Base-by-base conservation (phyloP, 2,797 vertebrate genomes). In the Kryptopterus vitreolus region DNA sequence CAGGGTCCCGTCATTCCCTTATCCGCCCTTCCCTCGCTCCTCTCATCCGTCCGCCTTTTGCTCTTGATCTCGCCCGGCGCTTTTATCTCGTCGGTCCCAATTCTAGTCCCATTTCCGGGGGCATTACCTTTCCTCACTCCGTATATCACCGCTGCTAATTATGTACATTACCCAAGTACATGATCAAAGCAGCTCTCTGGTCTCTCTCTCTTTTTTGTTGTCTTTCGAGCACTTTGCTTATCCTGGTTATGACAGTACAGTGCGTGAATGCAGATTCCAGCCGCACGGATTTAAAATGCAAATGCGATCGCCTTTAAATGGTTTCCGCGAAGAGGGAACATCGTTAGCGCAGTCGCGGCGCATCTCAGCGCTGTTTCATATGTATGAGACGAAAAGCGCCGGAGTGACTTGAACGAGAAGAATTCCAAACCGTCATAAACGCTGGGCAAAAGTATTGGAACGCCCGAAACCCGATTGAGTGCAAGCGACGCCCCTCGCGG, bases 61-160 rank as follows among this genome's bases (percentile, higher is more conserved):
- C 82, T 90, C 79, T 88, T 88, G 87, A 89, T 89, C 83, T 86
- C 88, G 81, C 81, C 61, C 85, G 62, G 53, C 75, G 72, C 89
- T 89, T 92, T 91, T 87, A 90, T 92, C 85, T 68, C 86, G 88
- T 89, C 74, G 50, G 82, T 87, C 88, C 85, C 88, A 85, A 85
- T 90, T 86, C 77, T n/a, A 72, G 84, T 68, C 86, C 76, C 76
- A 81, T 86, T 80, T 87, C 77, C 15, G 48, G 38, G n/a, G 38
- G 58, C 69, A 55, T 81, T 89, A 89, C 86, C 86, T 88, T 71
- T 83, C 65, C 35, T 20, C 15, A 13, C 82, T 86, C 83, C 69
- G 3, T 83, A 76, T 79, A 79, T 81, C 81, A 73, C 78, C 58
- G 71, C 70, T 77, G 72, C 65, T 78, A 81, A 79, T 65, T 78